Percentiles rank a stretch among this genome's conserved stretches.
Conservation (phyloP, 2,888 invertebrate genomes). For the Cheilosia variabilis region DNA sequence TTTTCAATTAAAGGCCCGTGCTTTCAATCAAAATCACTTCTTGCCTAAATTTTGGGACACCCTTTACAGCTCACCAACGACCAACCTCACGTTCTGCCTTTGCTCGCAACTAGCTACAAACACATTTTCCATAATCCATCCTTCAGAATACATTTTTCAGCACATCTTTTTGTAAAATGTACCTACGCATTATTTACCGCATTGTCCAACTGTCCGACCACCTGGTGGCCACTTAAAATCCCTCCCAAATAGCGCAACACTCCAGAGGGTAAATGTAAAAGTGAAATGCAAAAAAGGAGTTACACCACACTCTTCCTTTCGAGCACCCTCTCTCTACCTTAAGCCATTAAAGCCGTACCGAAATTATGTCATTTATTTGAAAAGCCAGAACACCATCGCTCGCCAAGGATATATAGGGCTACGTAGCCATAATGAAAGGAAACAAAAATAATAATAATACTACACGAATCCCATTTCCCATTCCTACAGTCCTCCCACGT, state of each 20-base stretch:
- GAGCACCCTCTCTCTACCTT: conserved; percentile 30
- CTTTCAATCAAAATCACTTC: too few relatives aligned
- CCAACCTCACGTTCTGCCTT: too few relatives aligned
- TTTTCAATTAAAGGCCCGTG: too few relatives aligned
- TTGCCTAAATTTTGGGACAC: too few relatives aligned
- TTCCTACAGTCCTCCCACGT: conserved; percentile 69
- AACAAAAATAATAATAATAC: conserved; percentile 43
- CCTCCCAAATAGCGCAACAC: conserved; percentile 12
- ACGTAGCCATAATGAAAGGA: not conserved
- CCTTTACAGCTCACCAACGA: too few relatives aligned
- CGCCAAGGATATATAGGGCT: conserved; percentile 19
- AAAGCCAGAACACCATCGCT: conserved; percentile 36
- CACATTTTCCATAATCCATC: conserved; percentile 30
- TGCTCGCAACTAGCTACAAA: not conserved
- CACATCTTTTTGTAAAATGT: not conserved
- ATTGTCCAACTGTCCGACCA: conserved; percentile 57
- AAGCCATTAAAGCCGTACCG: conserved; percentile 57
- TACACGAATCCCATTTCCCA: conserved; percentile 60
- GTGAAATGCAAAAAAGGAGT: conserved; percentile 61
- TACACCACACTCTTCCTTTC: conserved; percentile 34
- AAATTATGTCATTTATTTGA: conserved; percentile 72
- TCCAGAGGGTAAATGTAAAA: conserved; percentile 12
- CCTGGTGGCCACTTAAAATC: conserved; percentile 64
- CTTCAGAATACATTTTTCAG: conserved; percentile 22
- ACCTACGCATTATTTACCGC: conserved; percentile 11